Conservation (phyloP, 2,113 vertebrate genomes). For the Bombycilla garrulus region DNA sequence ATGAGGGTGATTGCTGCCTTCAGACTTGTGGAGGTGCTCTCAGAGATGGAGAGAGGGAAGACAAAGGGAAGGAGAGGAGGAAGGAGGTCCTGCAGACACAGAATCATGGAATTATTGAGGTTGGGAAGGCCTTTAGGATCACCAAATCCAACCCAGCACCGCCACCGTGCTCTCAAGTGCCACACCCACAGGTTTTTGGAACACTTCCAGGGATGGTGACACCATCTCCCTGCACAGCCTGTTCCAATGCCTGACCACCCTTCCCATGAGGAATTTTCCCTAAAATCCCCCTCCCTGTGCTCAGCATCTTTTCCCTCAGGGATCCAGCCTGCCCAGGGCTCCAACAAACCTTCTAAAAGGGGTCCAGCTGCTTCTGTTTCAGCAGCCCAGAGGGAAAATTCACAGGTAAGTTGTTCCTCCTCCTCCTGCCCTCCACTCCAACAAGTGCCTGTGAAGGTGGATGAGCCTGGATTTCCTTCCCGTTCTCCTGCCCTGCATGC, state of each 20-base stretch:
- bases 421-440: neutral
- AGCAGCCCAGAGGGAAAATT: neutral
- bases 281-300: neutral
- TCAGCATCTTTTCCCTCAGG: neutral
- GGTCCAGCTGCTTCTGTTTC: neutral
- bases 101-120: neutral
- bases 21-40: neutral
- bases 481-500: neutral
- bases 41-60: neutral
- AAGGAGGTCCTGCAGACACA: neutral
- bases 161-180: accelerated
- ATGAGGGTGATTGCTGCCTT: neutral
- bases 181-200: accelerated
- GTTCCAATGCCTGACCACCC: neutral
- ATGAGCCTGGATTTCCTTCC: neutral
- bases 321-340: neutral
- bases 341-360: neutral
- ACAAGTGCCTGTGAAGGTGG: accelerated
- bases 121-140: neutral
- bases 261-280: neutral
- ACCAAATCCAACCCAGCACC: neutral
- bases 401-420: neutral
- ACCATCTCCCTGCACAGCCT: neutral
- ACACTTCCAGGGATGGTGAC: neutral
- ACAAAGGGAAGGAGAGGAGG: too few species aligned